Base-by-base conservation (phyloP, 2,888 invertebrate genomes). In the Pimpla rufipes region DNA sequence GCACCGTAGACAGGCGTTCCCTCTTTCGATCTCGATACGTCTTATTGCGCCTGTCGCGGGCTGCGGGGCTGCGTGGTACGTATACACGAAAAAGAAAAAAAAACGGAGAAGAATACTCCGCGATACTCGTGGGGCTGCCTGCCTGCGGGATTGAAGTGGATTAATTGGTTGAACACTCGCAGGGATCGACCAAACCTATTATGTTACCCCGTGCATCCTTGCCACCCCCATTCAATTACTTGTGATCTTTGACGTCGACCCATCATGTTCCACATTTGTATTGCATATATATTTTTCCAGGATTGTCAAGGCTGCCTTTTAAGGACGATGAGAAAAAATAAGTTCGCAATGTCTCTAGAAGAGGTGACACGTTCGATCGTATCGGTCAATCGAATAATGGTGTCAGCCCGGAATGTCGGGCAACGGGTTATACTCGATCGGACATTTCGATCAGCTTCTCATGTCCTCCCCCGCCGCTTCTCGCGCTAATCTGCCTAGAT, bases 81-180 rank as follows among this genome's bases (percentile, higher is more conserved):
- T 66, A 40, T n/a, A 74, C 29, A 21, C 35, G 71, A 57, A 62
- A 45, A 59, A 74, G n/a, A n/a, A 77, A 87, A 76, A 83, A 79
- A 87, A 86, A 83, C 75, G 47, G 11, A 79, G 50, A 80, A 81
- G 52, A 74, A 85, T 81, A 79, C 80, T 81, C 74, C 79, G 87
- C 88, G 88, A 90, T 90, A 87, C 88, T 90, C 90, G 85, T 85
- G 89, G 88, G 88, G 86, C 70, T 79, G 87, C 81, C 85, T 86
- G 88, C 87, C 89, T 89, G 87, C 85, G 88, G 87, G 90, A 90
- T 91, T 91, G 90, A 90, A 91, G 92, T 90, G 90, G 92, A 91
- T 91, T 91, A 92, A 91, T 91, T 91, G 92, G 92, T 90, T 90
- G 90, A 91, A 92, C 89, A 90, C 90, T 91, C 92, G 88, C 90